Base-by-base conservation (phyloP, 2,888 invertebrate genomes). In the Trichogramma dendrolimi region DNA sequence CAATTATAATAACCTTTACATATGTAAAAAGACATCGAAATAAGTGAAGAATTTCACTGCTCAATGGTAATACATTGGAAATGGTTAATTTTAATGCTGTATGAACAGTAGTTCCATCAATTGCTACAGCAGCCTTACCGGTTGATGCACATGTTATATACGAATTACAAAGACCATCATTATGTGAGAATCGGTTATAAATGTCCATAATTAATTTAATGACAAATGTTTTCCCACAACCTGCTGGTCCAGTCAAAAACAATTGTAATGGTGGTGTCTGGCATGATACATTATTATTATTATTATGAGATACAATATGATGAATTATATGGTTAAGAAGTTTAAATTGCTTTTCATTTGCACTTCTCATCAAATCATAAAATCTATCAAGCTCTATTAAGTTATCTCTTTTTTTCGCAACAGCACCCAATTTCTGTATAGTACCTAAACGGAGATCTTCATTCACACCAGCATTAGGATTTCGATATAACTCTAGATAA, bases 121-220 rank as follows among this genome's bases (percentile, higher is more conserved):
- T 71, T 10, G 70, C 69, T 42, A 68, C 66, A 49, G 72, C 73
- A 58, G 74, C 71, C 63, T 70, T 71, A 14, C 71, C 72, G 40
- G 71, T 72, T 48, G 69, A 71, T 38, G 72, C 71, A 64, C 70
- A 69, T 10, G 73, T 63, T 42, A 80, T 71, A 46, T 10, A 62
- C 4, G 77, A 71, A 69, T 80, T 78, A 69, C 71, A 75, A 63
- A 61, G 67, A 10, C 71, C 73, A 71, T 79, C 73, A 55, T 4
- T 57, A 42, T 57, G 27, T 42, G 51, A 69, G 48, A 66, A 79
- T 42, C 79, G 57, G 61, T 80, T 80, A 55, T 77, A 78, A 61
- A 75, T 79, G 70, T 79, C 79, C 76, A 77, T 77, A 0, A 80
- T 47, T 0, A 74, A 66, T 71, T 75, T 75, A 5, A 79, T 76